Base-by-base conservation (phyloP, 1,140 invertebrate species). In the Drosophila guanche region DNA sequence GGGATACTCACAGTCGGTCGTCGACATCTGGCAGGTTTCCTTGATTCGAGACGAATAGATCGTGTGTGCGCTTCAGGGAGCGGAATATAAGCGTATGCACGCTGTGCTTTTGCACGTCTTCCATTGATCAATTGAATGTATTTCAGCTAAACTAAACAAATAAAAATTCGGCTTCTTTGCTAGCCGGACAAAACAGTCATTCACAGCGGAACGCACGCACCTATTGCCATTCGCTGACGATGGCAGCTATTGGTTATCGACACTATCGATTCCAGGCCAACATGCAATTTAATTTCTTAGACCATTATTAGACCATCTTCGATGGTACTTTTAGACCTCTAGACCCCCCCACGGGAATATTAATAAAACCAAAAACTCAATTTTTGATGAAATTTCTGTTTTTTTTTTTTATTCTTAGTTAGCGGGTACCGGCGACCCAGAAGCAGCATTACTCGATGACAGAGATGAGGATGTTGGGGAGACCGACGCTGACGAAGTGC, bases 41-140 rank as follows among this genome's bases (percentile, higher is more conserved):
- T 91, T 99, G 97, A 91, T 99, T 97, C 33, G 95, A 94, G 37
- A 99, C 92, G 92, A 99, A 99, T 95, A 99, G 97, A 92, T 99
- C 99, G 92, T 99, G 98, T 10, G 98, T 98, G 84, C 99, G 92
- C 92, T 99, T 99, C 60, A 99, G 92, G 4, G 98, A 99, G 71
- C 98, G 94, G 92, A 99, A 99, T 48, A 99, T 97, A 56, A 99
- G 92, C 3, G 98, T 99, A 86, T 99, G 98, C 0, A 99, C 97
- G 4, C 98, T 99, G 93, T 99, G 98, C 85, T 97, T 96, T 90
- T 98, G 97, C 2, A 99, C 97, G 70, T 98, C 97, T 94, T 97
- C 93, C 90, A 91, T 73, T 20, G 25, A 25, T 25, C 2, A 45
- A 54, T 67, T 45, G 22, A 46, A 62, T 58, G 51, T 68, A 79